Percentiles rank a stretch among this genome's conserved stretches.
Conservation (phyloP, 2,888 invertebrate genomes). For the Sminthurinus aureus region DNA sequence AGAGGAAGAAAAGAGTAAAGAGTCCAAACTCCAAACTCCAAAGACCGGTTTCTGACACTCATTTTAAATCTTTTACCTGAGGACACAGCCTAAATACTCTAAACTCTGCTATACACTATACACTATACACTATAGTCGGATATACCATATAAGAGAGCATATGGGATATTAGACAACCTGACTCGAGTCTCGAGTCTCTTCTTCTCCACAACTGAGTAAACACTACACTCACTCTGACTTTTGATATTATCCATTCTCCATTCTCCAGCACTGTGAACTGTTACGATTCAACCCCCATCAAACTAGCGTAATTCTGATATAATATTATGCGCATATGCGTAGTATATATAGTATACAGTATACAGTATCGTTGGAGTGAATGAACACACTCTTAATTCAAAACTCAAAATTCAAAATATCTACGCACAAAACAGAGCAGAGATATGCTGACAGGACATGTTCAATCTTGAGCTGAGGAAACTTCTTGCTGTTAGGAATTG, state of each 20-base stretch:
- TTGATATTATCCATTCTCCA: neutral
- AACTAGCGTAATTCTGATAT: neutral
- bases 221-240: neutral
- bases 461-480: neutral
- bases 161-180: too few species aligned
- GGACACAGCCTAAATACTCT: slow-evolving; percentile 32
- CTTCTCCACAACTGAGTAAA: too few species aligned
- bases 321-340: too few species aligned
- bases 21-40: slow-evolving; percentile 15
- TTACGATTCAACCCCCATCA: neutral
- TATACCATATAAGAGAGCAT: neutral
- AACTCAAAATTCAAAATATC: too few species aligned
- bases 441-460: slow-evolving; percentile 29
- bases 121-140: neutral
- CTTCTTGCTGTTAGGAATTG: too few species aligned
- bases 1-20: neutral
- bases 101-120: neutral
- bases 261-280: neutral
- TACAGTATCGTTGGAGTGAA: too few species aligned
- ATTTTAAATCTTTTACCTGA: slow-evolving; percentile 34
- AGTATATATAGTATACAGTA: too few species aligned
- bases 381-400: too few species aligned
- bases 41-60: slow-evolving; percentile 39
- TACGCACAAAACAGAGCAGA: too few species aligned
- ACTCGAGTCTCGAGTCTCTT: neutral